Evolutionary conservation across 2,797 vertebrate species (phyloP).

Genomic region (Erethizon dorsatum): DNA sequence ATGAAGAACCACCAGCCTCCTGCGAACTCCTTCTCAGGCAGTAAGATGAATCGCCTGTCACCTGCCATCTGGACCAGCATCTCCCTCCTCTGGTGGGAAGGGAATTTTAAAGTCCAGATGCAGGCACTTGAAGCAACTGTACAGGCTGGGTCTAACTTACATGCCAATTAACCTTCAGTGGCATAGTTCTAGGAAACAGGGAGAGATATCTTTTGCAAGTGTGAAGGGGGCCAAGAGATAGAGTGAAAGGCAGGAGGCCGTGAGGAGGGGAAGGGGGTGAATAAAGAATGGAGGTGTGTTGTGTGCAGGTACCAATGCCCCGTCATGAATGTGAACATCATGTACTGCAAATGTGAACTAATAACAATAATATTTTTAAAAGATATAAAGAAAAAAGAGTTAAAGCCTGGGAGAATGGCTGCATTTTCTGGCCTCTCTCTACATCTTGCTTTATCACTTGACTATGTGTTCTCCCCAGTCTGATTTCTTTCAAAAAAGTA

Average conservation of each 20-base stretch:
- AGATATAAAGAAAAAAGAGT: neutral
- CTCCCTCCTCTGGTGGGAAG: neutral
- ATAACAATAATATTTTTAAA: neutral
- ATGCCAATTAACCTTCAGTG: slow-evolving; percentile 40
- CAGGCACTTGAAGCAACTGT: neutral
- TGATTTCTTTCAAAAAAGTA: neutral
- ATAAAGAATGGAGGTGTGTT: rapidly evolving
- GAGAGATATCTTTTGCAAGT: neutral
- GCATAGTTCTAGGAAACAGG: neutral
- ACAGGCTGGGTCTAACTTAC: neutral
- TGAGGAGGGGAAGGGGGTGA: neutral
- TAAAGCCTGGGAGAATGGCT: neutral
- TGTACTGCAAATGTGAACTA: neutral
- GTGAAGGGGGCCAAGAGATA: neutral
- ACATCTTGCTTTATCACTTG: neutral
- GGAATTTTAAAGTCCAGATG: neutral
- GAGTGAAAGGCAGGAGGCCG: rapidly evolving
- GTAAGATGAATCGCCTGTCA: neutral
- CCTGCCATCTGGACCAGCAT: neutral
- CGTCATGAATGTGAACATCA: rapidly evolving
- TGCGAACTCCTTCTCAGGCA: neutral
- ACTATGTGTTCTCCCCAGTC: neutral
- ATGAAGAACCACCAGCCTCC: neutral
- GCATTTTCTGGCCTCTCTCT: neutral
- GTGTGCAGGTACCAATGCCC: neutral